Base-by-base conservation (phyloP, 2,888 invertebrate species). In the Chouioia cunea region DNA sequence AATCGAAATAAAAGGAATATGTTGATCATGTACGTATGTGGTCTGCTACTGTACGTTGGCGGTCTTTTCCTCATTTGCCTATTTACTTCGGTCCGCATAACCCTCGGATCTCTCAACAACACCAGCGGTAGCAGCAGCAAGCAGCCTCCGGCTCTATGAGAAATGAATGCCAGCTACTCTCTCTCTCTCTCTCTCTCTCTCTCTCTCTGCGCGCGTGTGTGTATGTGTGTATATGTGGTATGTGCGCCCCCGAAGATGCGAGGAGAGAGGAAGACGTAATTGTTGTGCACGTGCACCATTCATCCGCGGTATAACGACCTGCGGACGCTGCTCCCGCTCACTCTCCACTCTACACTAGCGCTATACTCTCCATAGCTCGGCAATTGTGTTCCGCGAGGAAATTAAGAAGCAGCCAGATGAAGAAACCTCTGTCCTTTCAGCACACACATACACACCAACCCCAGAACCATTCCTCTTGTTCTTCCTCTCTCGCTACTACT, bases 241-340 rank as follows among this genome's bases (percentile, higher is more conserved):
- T 50, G 46, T 50, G 52, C 66, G n/a, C 57, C 52, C 69, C 56
- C 71, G 59, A 54, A 66, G 62, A 62, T 56, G 27, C 27, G 65
- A 69, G 58, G 64, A 62, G 57, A 60, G 56, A 64, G 63, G 67
- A 70, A 73, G 60, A 60, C 53, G 66, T 70, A 73, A 70, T 69
- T 73, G 68, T 65, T 69, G 71, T 57, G 65, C 67, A 66, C 71
- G 65, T 69, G 71, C 73, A 46, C 65, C 54, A 73, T 73, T 70
- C 73, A 66, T 73, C 62, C 65, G 62, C 73, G 60, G 22, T 36
- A 59, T 72, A 72, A 72, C 65, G 68, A 72, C 68, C 68, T 54
- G 53, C 64, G 56, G 53, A 54, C 18, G 1, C 20, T 43, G 36
- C 65, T 12, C n/a, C 10, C 23, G 20, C n/a, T 46, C 27, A 4